These are phyloP conservation scores for Xylocopa sonorina DNA, from an alignment of 1,140 invertebrate species.

Conservation along the genomic window DNA sequence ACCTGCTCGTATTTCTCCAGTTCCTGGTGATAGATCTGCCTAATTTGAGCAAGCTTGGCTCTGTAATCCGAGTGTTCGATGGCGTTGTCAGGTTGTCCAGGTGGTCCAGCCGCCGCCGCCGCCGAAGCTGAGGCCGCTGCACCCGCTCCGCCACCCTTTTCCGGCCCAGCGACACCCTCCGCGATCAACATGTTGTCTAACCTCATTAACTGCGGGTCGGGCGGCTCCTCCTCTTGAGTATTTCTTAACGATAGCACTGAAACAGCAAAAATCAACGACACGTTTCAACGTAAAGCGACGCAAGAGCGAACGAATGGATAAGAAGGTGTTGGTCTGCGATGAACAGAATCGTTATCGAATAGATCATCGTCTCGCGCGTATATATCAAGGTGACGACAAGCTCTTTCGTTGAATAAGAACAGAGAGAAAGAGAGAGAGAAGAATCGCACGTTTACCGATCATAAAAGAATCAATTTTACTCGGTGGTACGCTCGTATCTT, in stretches of 20 bases:
- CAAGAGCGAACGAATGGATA: no score
- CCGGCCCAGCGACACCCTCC: slow-evolving; percentile 98
- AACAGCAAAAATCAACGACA: slow-evolving; percentile 61
- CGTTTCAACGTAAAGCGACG: neutral
- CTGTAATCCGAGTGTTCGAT: slow-evolving; percentile 99
- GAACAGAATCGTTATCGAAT: no score
- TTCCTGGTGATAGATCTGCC: slow-evolving; percentile 99
- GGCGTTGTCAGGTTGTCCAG: slow-evolving; percentile 93
- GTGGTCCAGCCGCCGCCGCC: slow-evolving; percentile 89
- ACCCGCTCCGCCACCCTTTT: slow-evolving; percentile 96
- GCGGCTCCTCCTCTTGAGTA: slow-evolving; percentile 98
- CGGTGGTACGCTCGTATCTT: slow-evolving; percentile 31
- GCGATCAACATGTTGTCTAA: slow-evolving; percentile 99
- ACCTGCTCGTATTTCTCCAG: slow-evolving; percentile 99
- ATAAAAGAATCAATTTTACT: slow-evolving; percentile 80
- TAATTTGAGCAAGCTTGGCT: slow-evolving; percentile 99
- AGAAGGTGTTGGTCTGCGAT: no score
- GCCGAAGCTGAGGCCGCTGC: slow-evolving; percentile 95
- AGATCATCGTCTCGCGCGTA: no score
- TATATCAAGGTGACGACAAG: no score
- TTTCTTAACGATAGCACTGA: slow-evolving; percentile 96
- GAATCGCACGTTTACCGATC: slow-evolving; percentile 71
- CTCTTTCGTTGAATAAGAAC: no score
- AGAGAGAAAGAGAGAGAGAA: neutral
- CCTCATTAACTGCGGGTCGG: slow-evolving; percentile 99